Evolutionary conservation across 2,797 vertebrate species (phyloP).

Genomic region (Manis javanica): DNA sequence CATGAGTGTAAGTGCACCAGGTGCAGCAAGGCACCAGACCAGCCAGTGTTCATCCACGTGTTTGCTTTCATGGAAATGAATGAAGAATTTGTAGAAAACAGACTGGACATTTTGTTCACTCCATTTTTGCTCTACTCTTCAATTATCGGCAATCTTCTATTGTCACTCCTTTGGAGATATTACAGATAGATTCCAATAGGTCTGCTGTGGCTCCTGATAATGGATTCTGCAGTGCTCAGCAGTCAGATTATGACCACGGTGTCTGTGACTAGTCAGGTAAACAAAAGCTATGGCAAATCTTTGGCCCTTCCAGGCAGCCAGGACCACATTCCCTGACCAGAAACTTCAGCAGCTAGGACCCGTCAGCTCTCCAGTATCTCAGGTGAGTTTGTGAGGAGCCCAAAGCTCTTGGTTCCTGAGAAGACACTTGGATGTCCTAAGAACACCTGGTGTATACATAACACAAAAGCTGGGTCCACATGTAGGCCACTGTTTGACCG

Average conservation of each 20-base stretch:
- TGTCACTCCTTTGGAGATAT: not conserved
- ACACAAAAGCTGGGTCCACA: not conserved
- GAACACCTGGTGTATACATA: not conserved
- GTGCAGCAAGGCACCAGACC: rapidly evolving
- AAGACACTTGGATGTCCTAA: not conserved
- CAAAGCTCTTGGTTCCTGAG: not conserved
- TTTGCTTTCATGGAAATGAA: not conserved
- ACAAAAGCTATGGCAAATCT: not conserved
- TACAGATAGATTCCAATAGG: not conserved
- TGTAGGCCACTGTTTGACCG: not conserved
- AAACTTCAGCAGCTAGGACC: not conserved
- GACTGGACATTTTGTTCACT: not conserved
- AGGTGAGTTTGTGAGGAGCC: not conserved
- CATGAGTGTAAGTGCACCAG: not conserved
- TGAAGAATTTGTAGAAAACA: not conserved
- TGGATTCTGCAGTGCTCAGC: not conserved
- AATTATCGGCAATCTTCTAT: not conserved
- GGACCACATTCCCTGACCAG: not conserved
- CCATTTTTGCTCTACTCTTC: not conserved
- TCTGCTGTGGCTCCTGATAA: not conserved
- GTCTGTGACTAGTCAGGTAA: not conserved
- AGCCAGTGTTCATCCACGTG: not conserved
- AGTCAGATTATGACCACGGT: not conserved
- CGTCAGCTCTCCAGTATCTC: not conserved
- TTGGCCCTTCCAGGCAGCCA: not conserved